Evolutionary conservation across 2,888 invertebrate genomes (phyloP).

Genomic region (Camponotus fellah): DNA sequence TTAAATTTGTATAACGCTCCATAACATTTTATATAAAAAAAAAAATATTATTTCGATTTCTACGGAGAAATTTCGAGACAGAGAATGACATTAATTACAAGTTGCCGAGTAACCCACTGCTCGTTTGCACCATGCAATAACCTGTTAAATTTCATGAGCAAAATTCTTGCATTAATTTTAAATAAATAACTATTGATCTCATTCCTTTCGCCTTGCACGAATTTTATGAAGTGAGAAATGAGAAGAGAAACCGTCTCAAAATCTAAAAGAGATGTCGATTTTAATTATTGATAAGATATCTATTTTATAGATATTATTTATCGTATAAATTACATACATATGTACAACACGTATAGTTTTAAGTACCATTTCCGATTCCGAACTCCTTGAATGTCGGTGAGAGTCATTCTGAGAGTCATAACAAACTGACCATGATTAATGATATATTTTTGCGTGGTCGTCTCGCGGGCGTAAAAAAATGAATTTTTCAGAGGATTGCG

Average conservation of each 20-base stretch:
- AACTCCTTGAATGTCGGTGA: not conserved
- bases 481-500: not conserved
- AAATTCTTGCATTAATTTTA: slow-evolving; percentile 66
- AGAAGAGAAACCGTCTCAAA: not conserved
- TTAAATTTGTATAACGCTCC: not conserved
- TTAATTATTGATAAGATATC: not conserved
- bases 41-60: slow-evolving; percentile 26
- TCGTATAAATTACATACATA: no score
- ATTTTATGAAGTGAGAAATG: not conserved
- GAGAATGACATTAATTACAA: slow-evolving; percentile 22
- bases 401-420: not conserved
- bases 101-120: not conserved
- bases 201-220: not conserved
- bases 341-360: not conserved
- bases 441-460: not conserved
- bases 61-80: not conserved
- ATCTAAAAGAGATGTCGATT: not conserved
- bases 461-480: not conserved
- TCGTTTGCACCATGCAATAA: slow-evolving; percentile 73
- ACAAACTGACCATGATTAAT: slow-evolving; percentile 3
- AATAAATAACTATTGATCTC: not conserved
- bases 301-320: not conserved
- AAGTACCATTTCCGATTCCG: not conserved
- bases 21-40: not conserved
- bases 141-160: slow-evolving; percentile 81